Percentiles rank a stretch among this genome's conserved stretches.
These are phyloP conservation scores for Malurus elegans DNA, from an alignment of 2,113 vertebrate species.

Conservation along the genomic window DNA sequence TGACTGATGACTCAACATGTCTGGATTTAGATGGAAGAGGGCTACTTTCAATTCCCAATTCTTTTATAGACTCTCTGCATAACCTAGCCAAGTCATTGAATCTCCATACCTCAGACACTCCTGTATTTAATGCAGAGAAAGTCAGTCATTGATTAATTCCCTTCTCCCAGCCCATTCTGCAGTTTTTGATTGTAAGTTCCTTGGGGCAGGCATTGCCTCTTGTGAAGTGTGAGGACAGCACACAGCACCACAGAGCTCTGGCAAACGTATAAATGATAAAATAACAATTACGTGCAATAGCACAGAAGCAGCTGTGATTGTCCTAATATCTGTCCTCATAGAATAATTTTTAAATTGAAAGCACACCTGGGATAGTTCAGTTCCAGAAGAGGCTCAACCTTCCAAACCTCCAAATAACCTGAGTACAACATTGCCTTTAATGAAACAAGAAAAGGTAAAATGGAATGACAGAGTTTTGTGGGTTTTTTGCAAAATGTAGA, in stretches of 20 bases:
- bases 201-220: neutral
- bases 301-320: slow-evolving; percentile 38
- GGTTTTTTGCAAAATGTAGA: neutral
- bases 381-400: neutral
- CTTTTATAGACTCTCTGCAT: slow-evolving; percentile 40
- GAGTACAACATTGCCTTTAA: neutral
- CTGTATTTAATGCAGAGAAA: slow-evolving; percentile 44
- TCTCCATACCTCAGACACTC: slow-evolving; percentile 29
- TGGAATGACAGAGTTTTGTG: neutral
- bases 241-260: neutral
- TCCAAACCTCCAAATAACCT: neutral
- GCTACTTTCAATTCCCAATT: slow-evolving; percentile 51
- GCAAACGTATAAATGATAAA: neutral
- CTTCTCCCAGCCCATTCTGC: neutral
- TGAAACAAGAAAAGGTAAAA: neutral
- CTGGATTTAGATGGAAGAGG: slow-evolving; percentile 60
- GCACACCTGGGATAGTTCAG: slow-evolving; percentile 34
- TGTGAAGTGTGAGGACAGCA: neutral
- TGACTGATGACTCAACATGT: slow-evolving; percentile 63
- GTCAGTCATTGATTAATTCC: slow-evolving; percentile 44
- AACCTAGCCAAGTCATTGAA: slow-evolving; percentile 46
- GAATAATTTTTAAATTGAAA: slow-evolving; percentile 41
- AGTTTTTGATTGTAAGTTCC: neutral
- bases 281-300: slow-evolving; percentile 16
- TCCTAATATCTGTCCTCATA: slow-evolving; percentile 49